Evolutionary conservation across 2,888 invertebrate genomes (phyloP), one percentile per base, ranked within the genome.

Genomic region (Molorchus minor): DNA sequence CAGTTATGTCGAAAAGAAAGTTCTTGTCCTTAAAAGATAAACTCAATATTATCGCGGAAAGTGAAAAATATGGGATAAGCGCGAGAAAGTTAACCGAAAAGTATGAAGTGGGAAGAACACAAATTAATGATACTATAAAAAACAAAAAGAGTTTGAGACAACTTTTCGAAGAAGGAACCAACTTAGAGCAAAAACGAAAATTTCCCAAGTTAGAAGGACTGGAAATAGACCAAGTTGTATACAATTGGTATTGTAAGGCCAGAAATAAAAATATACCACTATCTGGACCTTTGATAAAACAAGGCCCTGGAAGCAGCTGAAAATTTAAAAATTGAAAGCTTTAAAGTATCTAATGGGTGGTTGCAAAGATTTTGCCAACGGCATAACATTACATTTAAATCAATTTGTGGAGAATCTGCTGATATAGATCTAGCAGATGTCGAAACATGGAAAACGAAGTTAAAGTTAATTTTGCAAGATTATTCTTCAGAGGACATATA

Each of bases 241-340:
- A 52, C 46, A 51, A 33, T 53, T 61, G 53, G 52, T 57, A 57
- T 35, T 56, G 56, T 36, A 53, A 51, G 38, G 56, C 57, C 20
- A 52, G 45, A 57, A 61, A 41, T 43, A 51, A 33, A 33, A 47
- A 45, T n/a, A 40, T 57, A 19, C 52, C 53, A n/a, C 57, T 57
- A 61, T 61, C 53, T 30, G 61, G 58, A 40, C 58, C 38, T 8
- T 25, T 55, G 40, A 35, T 58, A 12, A 47, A 59, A 54, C 30
- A 56, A 58, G 40, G 58, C 55, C 19, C 21, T 58, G n/a, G 55
- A 59, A 20, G 51, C 49, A 25, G 55, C 55, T 1, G 41, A 35
- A 19, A 45, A 29, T 49, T 57, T 55, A 30, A 56, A 51, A 30
- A 19, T 52, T n/a, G 8, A 13, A 15, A 36, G 45, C 20, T 52